phyloP scores from a whole-genome alignment of 2,113 vertebrate genomes.

The Myodes glareolus region DNA sequence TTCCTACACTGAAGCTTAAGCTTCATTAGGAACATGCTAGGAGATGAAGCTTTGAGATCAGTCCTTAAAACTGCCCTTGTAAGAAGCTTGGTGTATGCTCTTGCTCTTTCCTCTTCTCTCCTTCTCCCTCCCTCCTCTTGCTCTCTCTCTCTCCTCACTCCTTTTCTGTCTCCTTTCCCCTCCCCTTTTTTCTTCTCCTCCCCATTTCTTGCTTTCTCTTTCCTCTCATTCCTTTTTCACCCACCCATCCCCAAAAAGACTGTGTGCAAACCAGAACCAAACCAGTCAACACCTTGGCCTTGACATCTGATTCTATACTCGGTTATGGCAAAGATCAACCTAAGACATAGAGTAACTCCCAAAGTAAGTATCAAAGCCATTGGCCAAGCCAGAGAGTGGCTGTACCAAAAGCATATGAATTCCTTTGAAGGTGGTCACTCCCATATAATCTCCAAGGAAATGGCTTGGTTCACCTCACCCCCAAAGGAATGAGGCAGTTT shows the following conservation, averaged over 20 bases:
- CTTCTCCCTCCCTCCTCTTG: background rate
- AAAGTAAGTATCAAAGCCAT: background rate
- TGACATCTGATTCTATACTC: background rate
- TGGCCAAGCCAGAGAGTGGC: background rate
- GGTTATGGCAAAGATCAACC: background rate
- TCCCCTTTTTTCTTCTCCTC: background rate
- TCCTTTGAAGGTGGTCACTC: background rate
- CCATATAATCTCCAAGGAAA: background rate
- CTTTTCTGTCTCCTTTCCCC: too few species aligned
- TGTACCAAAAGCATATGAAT: background rate
- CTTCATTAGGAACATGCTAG: background rate
- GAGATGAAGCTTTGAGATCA: too few species aligned
- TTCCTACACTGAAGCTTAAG: background rate
- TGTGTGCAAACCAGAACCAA: background rate
- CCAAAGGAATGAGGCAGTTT: background rate
- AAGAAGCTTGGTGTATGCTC: too few species aligned
- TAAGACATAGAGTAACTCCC: background rate
- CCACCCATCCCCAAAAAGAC: background rate
- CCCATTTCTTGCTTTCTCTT: background rate
- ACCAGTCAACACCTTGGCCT: background rate
- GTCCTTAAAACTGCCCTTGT: background rate
- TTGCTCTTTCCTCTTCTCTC: background rate
- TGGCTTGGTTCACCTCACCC: background rate
- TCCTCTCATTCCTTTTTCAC: background rate
- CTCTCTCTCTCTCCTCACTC: background rate